Percentiles rank a stretch among this genome's conserved stretches.
phyloP scores from a whole-genome alignment of 92 coral and sea anemone genomes.

The Parazoanthus swiftii region DNA sequence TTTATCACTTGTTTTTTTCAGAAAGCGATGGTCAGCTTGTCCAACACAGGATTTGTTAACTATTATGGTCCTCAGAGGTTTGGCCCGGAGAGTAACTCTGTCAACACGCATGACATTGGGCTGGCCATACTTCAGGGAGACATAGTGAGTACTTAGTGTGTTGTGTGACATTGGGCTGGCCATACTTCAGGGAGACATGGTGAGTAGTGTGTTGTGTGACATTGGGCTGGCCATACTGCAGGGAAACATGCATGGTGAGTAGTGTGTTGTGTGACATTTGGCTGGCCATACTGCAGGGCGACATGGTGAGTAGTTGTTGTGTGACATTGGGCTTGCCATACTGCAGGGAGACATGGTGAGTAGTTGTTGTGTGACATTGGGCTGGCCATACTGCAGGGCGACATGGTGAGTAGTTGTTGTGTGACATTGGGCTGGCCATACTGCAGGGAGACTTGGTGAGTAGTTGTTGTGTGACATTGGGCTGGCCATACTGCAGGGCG shows the following conservation, averaged over 20 bases:
- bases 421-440: not conserved
- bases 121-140: slow-evolving; percentile 79
- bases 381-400: not conserved
- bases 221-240: not conserved
- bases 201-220: not conserved
- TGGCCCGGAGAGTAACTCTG: slow-evolving; percentile 68
- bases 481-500: not conserved
- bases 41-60: slow-evolving; percentile 67
- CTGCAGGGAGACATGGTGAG: not conserved
- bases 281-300: not conserved
- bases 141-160: slow-evolving; percentile 40
- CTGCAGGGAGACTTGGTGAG: not conserved
- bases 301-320: too few species aligned
- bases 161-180: slow-evolving; percentile 62
- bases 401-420: not conserved
- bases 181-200: slow-evolving; percentile 72
- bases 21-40: slow-evolving; percentile 54
- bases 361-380: not conserved
- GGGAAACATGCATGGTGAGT: not conserved
- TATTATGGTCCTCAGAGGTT: slow-evolving; percentile 84
- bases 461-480: too few species aligned
- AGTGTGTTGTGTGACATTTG: not conserved
- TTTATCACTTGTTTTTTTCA: slow-evolving; percentile 17
- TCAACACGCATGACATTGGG: slow-evolving; percentile 69
- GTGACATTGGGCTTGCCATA: too few species aligned